Conservation (phyloP, 2,113 vertebrate species). For the Amblyopsis rosae region DNA sequence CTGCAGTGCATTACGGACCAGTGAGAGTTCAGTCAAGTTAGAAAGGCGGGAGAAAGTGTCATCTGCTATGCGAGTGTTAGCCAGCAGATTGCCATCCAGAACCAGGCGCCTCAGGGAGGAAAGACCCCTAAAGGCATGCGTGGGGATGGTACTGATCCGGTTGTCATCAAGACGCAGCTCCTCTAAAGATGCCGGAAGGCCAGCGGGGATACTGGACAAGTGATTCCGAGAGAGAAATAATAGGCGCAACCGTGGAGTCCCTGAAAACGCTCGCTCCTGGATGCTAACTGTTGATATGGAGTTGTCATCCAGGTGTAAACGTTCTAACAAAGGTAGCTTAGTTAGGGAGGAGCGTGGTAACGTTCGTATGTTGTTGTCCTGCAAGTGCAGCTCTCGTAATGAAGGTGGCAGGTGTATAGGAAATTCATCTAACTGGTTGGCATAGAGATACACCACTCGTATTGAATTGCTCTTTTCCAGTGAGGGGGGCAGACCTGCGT, state of each 20-base stretch:
- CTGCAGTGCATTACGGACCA: slow-evolving; percentile 91
- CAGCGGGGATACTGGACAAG: slow-evolving; percentile 91
- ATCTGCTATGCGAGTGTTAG: slow-evolving; percentile 93
- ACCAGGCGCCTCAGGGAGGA: slow-evolving; percentile 85
- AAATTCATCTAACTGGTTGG: slow-evolving; percentile 90
- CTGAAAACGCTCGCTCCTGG: slow-evolving; percentile 93
- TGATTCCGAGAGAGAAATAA: slow-evolving; percentile 93
- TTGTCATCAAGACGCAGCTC: slow-evolving; percentile 93
- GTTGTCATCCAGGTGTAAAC: slow-evolving; percentile 95
- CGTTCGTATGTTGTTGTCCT: slow-evolving; percentile 93
- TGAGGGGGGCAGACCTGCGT: slow-evolving; percentile 83
- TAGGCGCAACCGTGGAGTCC: slow-evolving; percentile 82
- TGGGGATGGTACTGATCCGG: slow-evolving; percentile 91
- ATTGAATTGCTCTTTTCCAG: slow-evolving; percentile 79
- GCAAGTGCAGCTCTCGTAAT: slow-evolving; percentile 90
- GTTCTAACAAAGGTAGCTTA: slow-evolving; percentile 87
- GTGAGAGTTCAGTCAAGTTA: slow-evolving; percentile 91
- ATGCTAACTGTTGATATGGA: slow-evolving; percentile 95
- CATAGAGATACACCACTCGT: slow-evolving; percentile 91
- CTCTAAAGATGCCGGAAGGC: slow-evolving; percentile 87
- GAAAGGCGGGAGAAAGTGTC: slow-evolving; percentile 91
- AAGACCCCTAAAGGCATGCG: slow-evolving; percentile 90
- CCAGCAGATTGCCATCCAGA: slow-evolving; percentile 91
- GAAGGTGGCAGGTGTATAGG: slow-evolving; percentile 87
- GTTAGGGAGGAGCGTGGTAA: slow-evolving; percentile 84